Conservation (phyloP, 2,113 vertebrate genomes). For the Vimba vimba region DNA sequence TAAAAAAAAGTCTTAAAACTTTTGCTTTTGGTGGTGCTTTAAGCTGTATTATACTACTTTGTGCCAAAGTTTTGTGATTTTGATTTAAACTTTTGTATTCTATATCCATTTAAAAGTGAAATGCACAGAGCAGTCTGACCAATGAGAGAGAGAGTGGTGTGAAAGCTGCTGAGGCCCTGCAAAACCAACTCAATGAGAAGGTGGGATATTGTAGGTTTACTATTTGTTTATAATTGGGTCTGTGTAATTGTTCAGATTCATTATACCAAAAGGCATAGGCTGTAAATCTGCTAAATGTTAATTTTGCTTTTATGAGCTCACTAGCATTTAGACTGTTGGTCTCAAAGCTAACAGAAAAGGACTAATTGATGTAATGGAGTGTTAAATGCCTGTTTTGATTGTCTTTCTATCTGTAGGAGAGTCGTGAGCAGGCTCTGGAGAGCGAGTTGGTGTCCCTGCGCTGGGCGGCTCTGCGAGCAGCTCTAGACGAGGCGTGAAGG, state of each 20-base stretch:
- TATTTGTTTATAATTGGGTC: neutral
- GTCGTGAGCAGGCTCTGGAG: slow-evolving; percentile 72
- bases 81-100: too few species aligned
- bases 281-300: neutral
- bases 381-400: neutral
- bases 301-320: neutral
- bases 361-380: too few species aligned
- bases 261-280: neutral
- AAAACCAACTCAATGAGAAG: slow-evolving; percentile 82
- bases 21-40: too few species aligned
- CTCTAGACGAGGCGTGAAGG: slow-evolving; percentile 76
- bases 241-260: neutral
- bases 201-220: slow-evolving; percentile 57
- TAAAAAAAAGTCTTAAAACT: too few species aligned
- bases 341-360: neutral
- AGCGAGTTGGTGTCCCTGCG: slow-evolving; percentile 75
- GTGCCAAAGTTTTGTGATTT: too few species aligned
- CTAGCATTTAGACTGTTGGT: neutral
- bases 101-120: too few species aligned
- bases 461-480: slow-evolving; percentile 76
- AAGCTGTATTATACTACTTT: too few species aligned
- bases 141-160: slow-evolving; percentile 75
- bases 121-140: slow-evolving; percentile 70
- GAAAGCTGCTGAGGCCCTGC: slow-evolving; percentile 75
- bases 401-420: slow-evolving; percentile 76